These are phyloP conservation scores for Pristionchus fissidentatus DNA, from an alignment of 2,888 invertebrate genomes.

Conservation along the genomic window DNA sequence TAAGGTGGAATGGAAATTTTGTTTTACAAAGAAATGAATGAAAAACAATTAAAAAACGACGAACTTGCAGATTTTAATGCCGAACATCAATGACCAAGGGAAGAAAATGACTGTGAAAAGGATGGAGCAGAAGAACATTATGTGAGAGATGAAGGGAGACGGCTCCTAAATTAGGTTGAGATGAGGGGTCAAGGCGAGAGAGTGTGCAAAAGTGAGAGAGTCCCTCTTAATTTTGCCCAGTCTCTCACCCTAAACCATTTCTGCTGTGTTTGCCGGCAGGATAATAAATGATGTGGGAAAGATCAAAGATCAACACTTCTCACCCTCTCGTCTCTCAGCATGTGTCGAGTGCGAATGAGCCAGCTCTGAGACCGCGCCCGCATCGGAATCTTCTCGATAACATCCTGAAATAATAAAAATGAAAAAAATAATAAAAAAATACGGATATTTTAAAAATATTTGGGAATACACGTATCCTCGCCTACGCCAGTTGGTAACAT, in stretches of 20 bases:
- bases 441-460: too few species aligned
- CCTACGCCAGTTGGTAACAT: too few species aligned
- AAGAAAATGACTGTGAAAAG: constrained; percentile 70
- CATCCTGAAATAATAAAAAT: constrained; percentile 66
- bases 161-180: constrained; percentile 63
- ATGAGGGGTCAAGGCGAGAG: too few species aligned
- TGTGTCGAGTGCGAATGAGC: constrained; percentile 74
- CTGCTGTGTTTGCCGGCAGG: too few species aligned
- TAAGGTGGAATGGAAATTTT: too few species aligned
- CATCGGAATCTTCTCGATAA: constrained; percentile 74
- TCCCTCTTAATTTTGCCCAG: too few species aligned
- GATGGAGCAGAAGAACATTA: constrained; percentile 69
- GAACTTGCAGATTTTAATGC: constrained; percentile 72
- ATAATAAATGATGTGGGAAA: not conserved
- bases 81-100: constrained; percentile 73
- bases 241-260: too few species aligned
- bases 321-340: constrained; percentile 72
- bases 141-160: constrained; percentile 67
- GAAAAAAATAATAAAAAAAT: not conserved
- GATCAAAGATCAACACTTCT: constrained; percentile 36
- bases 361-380: constrained; percentile 74
- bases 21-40: not conserved
- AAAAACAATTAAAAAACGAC: constrained; percentile 31
- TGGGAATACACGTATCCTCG: too few species aligned
- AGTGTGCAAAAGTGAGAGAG: not conserved